Base-by-base conservation (phyloP, 2,797 vertebrate genomes). In the Thamnophis elegans region DNA sequence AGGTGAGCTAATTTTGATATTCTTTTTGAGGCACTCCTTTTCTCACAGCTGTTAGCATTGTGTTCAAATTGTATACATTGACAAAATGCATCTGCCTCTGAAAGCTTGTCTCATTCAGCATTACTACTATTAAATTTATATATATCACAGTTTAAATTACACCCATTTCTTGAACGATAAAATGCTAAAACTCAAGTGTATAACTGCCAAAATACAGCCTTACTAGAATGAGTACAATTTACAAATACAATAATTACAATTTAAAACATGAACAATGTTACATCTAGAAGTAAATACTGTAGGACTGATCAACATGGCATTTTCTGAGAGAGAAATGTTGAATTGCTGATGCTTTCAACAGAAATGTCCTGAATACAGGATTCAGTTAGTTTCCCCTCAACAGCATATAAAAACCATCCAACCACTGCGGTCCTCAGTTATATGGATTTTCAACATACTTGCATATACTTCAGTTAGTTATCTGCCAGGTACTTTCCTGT, bases 401-500 rank as follows among this genome's bases (percentile, higher is more conserved):
- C 95, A 93, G 91, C 92, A 93, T 97, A 95, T 95, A 97, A 97
- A 98, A 97, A 94, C 95, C 93, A 93, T 95, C 96, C 96, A 96
- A 93, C 68, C 89, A 96, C 91, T 94, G 95, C 92, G 97, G 96
- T 97, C 96, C 97, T 97, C 54, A 94, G 94, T 90, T 86, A 88
- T 85, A 60, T 20, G 91, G 94, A 54, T 96, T 95, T 94, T 96
- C 96, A 96, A 95, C 1, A 90, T 96, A 56, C 95, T 97, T 96
- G 96, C 94, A 96, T 95, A 95, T 95, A 93, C 93, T 96, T 98
- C 97, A 95, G 85, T 98, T 98, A 99, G 97, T 99, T 99, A 97
- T 99, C 99, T 0, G 99, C 99, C 98, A 99, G 97, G 97, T 99
- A 99, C 98, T 99, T 99, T 97, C 99, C 99, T 99, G 96, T 59